Conservation (phyloP, 2,888 invertebrate genomes). For the Drosophila multiciliata region DNA sequence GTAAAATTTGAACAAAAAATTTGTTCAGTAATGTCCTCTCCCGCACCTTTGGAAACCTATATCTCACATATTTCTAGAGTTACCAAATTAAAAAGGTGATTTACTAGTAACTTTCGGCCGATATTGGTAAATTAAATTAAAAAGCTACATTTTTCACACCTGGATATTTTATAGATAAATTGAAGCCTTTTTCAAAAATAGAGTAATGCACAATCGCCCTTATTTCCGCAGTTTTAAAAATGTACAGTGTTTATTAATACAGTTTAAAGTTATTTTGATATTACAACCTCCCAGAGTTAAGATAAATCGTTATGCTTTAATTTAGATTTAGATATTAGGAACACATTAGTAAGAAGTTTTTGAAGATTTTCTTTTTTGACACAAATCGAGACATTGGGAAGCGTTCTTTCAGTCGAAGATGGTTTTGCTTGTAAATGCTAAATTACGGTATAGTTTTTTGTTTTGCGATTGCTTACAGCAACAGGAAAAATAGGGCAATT, state of each 20-base stretch:
- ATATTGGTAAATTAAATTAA: background rate
- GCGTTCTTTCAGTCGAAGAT: background rate
- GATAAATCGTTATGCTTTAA: too few species aligned
- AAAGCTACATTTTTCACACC: background rate
- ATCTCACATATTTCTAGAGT: too few species aligned
- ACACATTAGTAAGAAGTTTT: too few species aligned
- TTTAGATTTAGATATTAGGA: too few species aligned
- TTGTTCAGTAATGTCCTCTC: too few species aligned
- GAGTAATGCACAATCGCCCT: too few species aligned
- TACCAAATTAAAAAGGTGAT: background rate
- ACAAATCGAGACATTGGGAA: background rate
- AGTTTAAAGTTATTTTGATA: background rate
- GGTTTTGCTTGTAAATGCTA: background rate
- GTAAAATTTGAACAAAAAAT: too few species aligned
- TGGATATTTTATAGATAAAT: background rate
- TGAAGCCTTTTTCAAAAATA: background rate
- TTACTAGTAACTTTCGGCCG: background rate
- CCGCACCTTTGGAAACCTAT: too few species aligned
- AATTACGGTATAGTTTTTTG: background rate
- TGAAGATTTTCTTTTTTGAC: background rate
- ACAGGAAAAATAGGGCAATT: background rate
- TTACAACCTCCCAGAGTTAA: background rate
- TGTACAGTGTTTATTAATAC: too few species aligned
- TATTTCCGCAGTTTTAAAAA: too few species aligned
- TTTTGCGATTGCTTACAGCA: background rate